A percentile compares a stretch with the other conserved stretches of the same genome.
Conservation (phyloP, 2,113 vertebrate genomes). For the Pollachius pollachius region DNA sequence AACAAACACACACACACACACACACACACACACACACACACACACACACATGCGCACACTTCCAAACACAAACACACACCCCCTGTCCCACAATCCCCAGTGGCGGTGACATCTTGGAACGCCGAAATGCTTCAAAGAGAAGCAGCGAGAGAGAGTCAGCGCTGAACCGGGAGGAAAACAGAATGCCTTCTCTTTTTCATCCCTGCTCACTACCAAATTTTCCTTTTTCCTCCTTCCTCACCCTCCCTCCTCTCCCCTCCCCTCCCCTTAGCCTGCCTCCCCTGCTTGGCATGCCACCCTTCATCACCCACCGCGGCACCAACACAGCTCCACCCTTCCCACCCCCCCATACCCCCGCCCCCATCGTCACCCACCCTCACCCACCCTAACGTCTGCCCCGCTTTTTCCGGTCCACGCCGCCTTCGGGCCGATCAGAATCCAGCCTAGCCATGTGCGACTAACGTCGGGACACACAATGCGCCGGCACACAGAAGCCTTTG, state of each 20-base stretch:
- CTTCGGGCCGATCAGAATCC: conserved; percentile 65
- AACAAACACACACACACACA: no score
- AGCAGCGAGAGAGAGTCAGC: conserved; percentile 34
- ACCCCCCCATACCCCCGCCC: not conserved
- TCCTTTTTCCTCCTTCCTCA: no score
- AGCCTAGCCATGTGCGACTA: conserved; percentile 69
- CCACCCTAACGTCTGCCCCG: conserved; percentile 43
- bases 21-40: no score
- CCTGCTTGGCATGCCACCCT: conserved; percentile 43
- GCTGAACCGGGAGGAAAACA: conserved; percentile 23
- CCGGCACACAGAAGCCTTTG: conserved; percentile 64
- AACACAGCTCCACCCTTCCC: conserved; percentile 46
- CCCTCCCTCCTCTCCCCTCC: no score
- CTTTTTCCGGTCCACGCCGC: conserved; percentile 56
- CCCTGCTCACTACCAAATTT: not conserved
- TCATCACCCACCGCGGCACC: no score
- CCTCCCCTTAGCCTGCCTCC: no score
- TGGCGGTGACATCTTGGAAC: no score
- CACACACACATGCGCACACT: no score
- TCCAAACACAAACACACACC: no score
- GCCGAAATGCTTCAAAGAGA: conserved; percentile 8
- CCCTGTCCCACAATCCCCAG: no score
- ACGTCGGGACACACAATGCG: conserved; percentile 67
- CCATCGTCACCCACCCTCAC: conserved; percentile 4
- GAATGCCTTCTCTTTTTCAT: not conserved